Evolutionary conservation across 2,888 invertebrate genomes (phyloP), one percentile per base, ranked within the genome.

Genomic region (Chalcis sispes): DNA sequence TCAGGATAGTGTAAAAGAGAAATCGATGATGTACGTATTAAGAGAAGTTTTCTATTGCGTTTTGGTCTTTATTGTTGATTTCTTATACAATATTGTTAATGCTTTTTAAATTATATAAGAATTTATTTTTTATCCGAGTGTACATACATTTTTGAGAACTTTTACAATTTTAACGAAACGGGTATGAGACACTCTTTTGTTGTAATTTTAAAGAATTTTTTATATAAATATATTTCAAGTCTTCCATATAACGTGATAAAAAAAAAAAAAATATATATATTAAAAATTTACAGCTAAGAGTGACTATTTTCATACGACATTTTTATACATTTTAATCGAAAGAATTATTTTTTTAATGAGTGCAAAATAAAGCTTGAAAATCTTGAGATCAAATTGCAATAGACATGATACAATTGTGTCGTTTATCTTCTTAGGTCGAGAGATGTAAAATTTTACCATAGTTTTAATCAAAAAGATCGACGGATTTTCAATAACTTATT

Each of bases 381-480:
- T 65, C 18, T 77, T 25, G 65, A 80, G 78, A 82, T 80, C 77
- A 71, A 82, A 83, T 79, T 82, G 82, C 83, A 83, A 83, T 82
- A 79, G 82, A 81, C 81, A 79, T 80, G 80, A 81, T 80, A 82
- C 79, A 82, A 83, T 83, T 79, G 86, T 85, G 86, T 87, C 86
- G 83, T 84, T 82, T 81, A 81, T 78, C 81, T 72, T 75, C 70
- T 76, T 66, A 66, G 20, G 54, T 23, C 40, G 23, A 64, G 70
- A 75, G 70, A 75, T 72, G 75, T 75, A 78, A 73, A 75, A 72
- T 73, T 75, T 75, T 78, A 72, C 59, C 46, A 72, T 75, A 75
- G 75, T 66, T 56, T 61, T 66, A 52, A 59, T 48, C 50, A 42
- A 62, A 50, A n/a, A 50, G 25, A 29, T 58, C 62, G 20, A 20